Conservation (phyloP, 1,140 invertebrate species). For the Bombus pyrosoma region DNA sequence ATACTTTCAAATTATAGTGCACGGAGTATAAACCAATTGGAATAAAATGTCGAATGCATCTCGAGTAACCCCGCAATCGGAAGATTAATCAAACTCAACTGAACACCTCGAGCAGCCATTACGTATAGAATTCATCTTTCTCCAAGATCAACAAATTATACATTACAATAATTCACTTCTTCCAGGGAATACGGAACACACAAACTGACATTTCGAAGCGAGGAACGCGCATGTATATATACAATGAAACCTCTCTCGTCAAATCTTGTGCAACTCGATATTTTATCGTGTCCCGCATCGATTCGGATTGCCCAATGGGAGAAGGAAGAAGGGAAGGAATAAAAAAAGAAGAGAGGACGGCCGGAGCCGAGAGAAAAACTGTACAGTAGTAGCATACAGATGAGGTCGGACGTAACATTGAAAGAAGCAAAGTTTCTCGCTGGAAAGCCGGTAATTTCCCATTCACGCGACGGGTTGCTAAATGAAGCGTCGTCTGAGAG, state of each 20-base stretch:
- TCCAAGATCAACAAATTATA: not conserved
- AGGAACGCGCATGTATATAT: not conserved
- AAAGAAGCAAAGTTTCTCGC: not conserved
- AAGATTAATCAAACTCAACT: not conserved
- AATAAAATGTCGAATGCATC: not conserved
- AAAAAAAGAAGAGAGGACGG: not conserved
- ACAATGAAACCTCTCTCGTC: conserved; percentile 15
- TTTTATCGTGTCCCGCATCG: conserved; percentile 2
- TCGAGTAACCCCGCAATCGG: conserved; percentile 31
- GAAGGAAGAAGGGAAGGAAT: not conserved
- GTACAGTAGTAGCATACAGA: conserved; percentile 1
- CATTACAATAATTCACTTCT: conserved; percentile 1
- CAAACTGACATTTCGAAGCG: conserved; percentile 1
- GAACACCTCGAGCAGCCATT: not conserved
- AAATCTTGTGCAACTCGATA: conserved; percentile 13
- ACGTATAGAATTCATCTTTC: not conserved
- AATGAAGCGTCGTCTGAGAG: conserved; percentile 16
- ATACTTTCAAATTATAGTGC: not conserved
- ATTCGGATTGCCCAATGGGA: conserved; percentile 2
- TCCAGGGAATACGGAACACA: not conserved
- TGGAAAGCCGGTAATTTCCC: conserved; percentile 26
- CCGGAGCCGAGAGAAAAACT: not conserved
- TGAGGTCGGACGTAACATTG: conserved; percentile 1
- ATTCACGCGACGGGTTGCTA: conserved; percentile 25
- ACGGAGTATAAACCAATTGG: not conserved